Percentiles rank a stretch among this genome's conserved stretches.
Conservation (phyloP, 1,140 invertebrate species). For the Cydia amplana region DNA sequence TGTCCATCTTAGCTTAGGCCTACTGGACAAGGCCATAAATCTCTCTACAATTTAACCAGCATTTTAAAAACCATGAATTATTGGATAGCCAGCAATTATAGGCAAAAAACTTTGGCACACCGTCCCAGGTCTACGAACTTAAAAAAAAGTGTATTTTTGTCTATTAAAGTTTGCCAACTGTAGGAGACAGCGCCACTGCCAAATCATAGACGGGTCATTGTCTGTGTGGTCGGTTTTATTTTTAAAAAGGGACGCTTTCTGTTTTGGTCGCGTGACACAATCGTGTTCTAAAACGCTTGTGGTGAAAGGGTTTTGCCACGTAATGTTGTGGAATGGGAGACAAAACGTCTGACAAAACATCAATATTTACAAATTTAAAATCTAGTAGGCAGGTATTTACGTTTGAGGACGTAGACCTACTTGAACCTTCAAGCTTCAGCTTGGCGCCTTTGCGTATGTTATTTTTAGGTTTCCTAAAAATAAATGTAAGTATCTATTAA, state of each 20-base stretch:
- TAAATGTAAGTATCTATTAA: too few species aligned
- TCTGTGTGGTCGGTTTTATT: constrained; percentile 13
- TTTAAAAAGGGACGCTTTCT: constrained; percentile 13
- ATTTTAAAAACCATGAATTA: constrained; percentile 4
- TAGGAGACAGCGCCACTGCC: constrained; percentile 9
- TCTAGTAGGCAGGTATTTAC: neutral
- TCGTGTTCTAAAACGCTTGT: neutral
- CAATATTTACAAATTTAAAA: constrained; percentile 4
- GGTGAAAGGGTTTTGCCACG: neutral
- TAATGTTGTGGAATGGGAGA: constrained; percentile 1
- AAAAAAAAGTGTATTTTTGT: constrained; percentile 20
- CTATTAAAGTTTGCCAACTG: constrained; percentile 23
- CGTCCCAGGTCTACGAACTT: constrained; percentile 14
- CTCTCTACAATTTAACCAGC: neutral
- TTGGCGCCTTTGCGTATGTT: neutral
- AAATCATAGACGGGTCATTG: constrained; percentile 30
- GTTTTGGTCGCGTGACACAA: constrained; percentile 2
- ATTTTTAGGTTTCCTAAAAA: neutral
- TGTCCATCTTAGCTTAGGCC: too few species aligned
- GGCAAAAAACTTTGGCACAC: constrained; percentile 12
- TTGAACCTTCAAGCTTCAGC: too few species aligned
- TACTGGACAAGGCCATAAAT: too few species aligned
- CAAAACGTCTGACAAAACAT: neutral
- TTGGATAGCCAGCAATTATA: constrained; percentile 5
- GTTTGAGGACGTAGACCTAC: neutral